Conservation (phyloP, 2,888 invertebrate genomes). For the Watsonalla binaria region DNA sequence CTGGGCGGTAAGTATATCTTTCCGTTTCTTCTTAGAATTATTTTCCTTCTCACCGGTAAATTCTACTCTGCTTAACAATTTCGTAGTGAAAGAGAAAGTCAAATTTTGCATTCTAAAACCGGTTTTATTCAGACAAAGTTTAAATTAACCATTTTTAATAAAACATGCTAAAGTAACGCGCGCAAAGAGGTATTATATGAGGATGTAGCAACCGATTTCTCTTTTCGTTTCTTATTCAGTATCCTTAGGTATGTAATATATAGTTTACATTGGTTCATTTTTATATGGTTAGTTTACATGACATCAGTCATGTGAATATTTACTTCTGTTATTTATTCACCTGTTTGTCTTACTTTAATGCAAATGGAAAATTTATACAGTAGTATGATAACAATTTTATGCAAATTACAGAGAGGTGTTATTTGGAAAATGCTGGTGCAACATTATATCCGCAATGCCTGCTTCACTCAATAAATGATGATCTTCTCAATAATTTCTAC, state of each 20-base stretch:
- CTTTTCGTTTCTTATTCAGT: too few species aligned
- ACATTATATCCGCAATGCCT: slow-evolving; percentile 89
- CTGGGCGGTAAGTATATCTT: slow-evolving; percentile 53
- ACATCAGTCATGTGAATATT: too few species aligned
- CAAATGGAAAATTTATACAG: slow-evolving; percentile 1
- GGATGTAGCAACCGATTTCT: too few species aligned
- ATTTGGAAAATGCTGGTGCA: slow-evolving; percentile 94
- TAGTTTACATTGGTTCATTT: too few species aligned
- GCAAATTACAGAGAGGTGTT: slow-evolving; percentile 81
- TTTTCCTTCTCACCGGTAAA: too few species aligned
- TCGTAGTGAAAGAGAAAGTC: not conserved
- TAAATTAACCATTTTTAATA: too few species aligned
- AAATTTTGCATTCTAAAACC: not conserved
- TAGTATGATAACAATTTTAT: slow-evolving; percentile 5
- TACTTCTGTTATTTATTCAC: not conserved
- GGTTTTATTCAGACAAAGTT: not conserved
- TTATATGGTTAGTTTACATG: too few species aligned
- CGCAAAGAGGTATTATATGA: too few species aligned
- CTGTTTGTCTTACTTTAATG: not conserved
- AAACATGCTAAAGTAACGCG: too few species aligned
- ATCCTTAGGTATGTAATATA: too few species aligned
- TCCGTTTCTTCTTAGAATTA: too few species aligned
- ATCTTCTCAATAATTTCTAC: slow-evolving; percentile 85
- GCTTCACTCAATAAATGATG: slow-evolving; percentile 80
- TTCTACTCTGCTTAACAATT: too few species aligned